Conservation (phyloP, 2,113 vertebrate species). For the Protomyctophum bolini region DNA sequence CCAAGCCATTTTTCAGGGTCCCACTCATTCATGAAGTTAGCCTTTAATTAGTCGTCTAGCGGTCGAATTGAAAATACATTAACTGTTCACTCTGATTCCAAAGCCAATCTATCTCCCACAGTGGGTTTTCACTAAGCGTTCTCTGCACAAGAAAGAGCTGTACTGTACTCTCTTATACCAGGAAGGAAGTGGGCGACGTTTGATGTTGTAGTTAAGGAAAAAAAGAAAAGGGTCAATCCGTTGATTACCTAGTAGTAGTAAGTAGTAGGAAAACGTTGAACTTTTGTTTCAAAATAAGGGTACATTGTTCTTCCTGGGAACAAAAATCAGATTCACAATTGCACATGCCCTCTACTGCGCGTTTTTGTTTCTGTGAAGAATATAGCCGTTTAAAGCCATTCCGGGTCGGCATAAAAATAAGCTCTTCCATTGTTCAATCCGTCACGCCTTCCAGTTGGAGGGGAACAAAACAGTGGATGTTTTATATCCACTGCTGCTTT, state of each 20-base stretch:
- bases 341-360: conserved; percentile 6
- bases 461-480: conserved; percentile 33
- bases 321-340: conserved; percentile 18
- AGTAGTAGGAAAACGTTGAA: neutral
- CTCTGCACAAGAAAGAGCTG: neutral
- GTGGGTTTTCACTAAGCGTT: neutral
- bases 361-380: conserved; percentile 15
- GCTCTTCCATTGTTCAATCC: conserved; percentile 44
- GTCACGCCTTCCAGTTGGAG: conserved; percentile 12
- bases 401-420: conserved; percentile 39
- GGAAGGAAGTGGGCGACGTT: conserved; percentile 39
- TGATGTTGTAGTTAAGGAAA: conserved; percentile 20
- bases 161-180: conserved; percentile 21
- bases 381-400: conserved; percentile 25
- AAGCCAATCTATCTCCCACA: conserved; percentile 26
- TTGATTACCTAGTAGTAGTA: conserved; percentile 14
- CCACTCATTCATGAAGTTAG: conserved; percentile 53
- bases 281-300: neutral
- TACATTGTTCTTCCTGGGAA: conserved; percentile 5
- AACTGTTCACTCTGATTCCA: conserved; percentile 32
- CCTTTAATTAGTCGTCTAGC: conserved; percentile 47
- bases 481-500: conserved; percentile 39
- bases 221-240: conserved; percentile 12
- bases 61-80: conserved; percentile 36
- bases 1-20: conserved; percentile 73